Conservation (phyloP, 2,113 vertebrate species). For the Cebus imitator region DNA sequence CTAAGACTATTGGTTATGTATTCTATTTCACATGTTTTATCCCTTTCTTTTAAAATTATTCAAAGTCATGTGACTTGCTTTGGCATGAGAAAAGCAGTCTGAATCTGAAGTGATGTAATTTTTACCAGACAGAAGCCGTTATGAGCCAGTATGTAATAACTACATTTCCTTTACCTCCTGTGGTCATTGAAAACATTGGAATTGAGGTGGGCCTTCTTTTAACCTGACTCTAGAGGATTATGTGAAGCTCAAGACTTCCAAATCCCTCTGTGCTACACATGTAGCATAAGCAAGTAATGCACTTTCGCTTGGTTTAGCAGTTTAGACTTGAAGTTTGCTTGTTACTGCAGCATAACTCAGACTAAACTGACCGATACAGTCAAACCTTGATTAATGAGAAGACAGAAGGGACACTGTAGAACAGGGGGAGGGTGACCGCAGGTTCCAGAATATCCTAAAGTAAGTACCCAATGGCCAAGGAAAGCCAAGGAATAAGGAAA, state of each 20-base stretch:
- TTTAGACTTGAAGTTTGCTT: neutral
- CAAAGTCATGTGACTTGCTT: neutral
- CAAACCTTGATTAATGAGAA: neutral
- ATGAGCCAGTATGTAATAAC: neutral
- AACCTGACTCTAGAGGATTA: neutral
- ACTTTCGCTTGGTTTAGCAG: neutral
- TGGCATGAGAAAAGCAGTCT: neutral
- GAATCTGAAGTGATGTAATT: neutral
- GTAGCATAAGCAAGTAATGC: neutral
- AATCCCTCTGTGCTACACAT: rapidly evolving
- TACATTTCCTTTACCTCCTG: neutral
- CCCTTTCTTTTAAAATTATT: neutral
- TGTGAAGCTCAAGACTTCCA: rapidly evolving
- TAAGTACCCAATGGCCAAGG: neutral
- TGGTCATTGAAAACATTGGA: neutral
- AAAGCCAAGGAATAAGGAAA: neutral
- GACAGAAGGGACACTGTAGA: neutral
- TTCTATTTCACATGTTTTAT: neutral
- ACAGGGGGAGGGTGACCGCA: neutral
- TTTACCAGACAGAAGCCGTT: constrained; percentile 19
- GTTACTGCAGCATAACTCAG: neutral
- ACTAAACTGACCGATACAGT: neutral
- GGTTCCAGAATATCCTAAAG: neutral
- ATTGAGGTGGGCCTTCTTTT: neutral
- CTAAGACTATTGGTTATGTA: neutral